Percentiles rank a stretch among this genome's conserved stretches.
phyloP scores from a whole-genome alignment of 1,140 invertebrate genomes.

The Euura saliciscinereae region DNA sequence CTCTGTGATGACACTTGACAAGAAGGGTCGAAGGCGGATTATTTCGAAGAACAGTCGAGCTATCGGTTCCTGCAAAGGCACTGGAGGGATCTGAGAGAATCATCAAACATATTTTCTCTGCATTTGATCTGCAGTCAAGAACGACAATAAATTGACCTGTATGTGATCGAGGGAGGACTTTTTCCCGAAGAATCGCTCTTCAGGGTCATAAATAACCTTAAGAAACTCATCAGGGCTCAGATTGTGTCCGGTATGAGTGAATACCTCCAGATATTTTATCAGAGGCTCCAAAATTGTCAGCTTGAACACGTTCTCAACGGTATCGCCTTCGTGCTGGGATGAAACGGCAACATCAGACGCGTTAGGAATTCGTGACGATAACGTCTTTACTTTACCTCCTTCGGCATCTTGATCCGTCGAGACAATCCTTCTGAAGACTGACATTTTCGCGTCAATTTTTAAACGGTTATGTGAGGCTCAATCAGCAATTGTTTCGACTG shows the following conservation, averaged over 20 bases:
- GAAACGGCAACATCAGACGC: not conserved
- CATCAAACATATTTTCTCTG: not conserved
- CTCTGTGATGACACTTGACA: not conserved
- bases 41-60: not conserved
- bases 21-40: not conserved
- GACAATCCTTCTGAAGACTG: not conserved
- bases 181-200: too few species aligned
- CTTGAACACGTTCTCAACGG: not conserved
- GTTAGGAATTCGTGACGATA: not conserved
- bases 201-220: not conserved
- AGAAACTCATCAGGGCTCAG: not conserved
- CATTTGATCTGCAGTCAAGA: not conserved
- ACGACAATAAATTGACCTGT: not conserved
- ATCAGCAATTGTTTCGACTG: too few species aligned
- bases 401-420: not conserved
- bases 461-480: too few species aligned
- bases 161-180: not conserved
- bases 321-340: not conserved
- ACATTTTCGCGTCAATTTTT: not conserved
- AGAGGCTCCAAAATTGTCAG: not conserved
- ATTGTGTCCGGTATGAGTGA: not conserved
- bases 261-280: not conserved
- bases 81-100: not conserved
- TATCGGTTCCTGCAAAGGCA: slow-evolving; percentile 9
- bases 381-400: not conserved